Percentiles rank a stretch among this genome's conserved stretches.
Evolutionary conservation across 2,888 invertebrate genomes (phyloP).

Genomic region (Agonopterix subpropinquella): DNA sequence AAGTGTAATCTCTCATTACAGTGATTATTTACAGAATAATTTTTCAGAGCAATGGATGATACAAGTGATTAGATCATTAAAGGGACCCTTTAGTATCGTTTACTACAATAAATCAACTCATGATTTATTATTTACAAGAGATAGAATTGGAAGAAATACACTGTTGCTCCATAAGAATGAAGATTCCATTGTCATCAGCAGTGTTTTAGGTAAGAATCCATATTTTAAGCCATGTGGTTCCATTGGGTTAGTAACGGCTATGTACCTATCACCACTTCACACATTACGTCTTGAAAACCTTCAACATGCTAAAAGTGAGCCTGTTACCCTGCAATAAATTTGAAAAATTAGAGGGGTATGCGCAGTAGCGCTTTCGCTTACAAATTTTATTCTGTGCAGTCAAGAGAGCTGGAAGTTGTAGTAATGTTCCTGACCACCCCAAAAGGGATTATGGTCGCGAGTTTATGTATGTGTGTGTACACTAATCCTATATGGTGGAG

Average conservation of each 20-base stretch:
- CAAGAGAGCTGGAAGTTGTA: no score
- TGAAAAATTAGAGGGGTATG: no score
- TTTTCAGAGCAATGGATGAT: constrained; percentile 39
- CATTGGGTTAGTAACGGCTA: neutral
- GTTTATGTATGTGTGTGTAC: no score
- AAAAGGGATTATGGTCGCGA: no score
- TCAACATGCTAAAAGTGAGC: no score
- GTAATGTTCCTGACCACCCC: no score
- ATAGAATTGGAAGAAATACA: constrained; percentile 90
- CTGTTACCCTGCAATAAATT: no score
- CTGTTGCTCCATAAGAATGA: constrained; percentile 77
- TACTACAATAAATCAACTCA: constrained; percentile 78
- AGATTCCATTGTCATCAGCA: constrained; percentile 60
- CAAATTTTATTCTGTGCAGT: no score
- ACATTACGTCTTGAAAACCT: no score
- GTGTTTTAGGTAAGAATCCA: constrained; percentile 61
- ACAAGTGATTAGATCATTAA: constrained; percentile 72
- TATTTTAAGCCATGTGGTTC: no score
- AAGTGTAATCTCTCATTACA: neutral
- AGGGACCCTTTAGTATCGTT: constrained; percentile 91
- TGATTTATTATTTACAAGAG: constrained; percentile 87
- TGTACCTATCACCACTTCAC: neutral
- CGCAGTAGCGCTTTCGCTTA: no score
- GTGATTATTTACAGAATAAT: constrained; percentile 21
- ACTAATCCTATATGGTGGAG: no score